Base-by-base conservation (phyloP, 2,888 invertebrate genomes). In the Ennomos fuscantarius region DNA sequence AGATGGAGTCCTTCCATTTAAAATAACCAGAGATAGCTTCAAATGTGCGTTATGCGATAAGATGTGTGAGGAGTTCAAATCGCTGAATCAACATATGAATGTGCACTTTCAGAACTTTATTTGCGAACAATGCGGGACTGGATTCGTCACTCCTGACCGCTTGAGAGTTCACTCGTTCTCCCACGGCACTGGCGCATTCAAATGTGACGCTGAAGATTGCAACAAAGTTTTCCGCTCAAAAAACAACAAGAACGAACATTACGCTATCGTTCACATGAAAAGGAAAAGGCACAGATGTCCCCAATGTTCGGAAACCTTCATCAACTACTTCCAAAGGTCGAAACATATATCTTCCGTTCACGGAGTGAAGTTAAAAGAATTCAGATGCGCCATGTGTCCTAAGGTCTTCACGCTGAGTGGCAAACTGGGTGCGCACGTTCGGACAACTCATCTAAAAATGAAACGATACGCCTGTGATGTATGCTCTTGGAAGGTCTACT, bases 401-500 rank as follows among this genome's bases (percentile, higher is more conserved):
- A 90, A 83, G 73, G 84, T 89, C 0, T 92, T 90, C 44, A 82
- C 79, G 0, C 58, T 81, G 0, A 89, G 89, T 48, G 90, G 90
- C 0, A 89, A 89, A 56, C 68, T 89, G 3, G 83, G 86, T 0
- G 82, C 83, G 0, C 92, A 92, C 48, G 68, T 88, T 0, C 73
- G 79, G 8, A 81, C 85, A 0, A 85, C 92, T 0, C 93, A 93
- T 72, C 79, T 93, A 12, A 92, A 91, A 56, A 65, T 85, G 48
- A 92, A 90, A 56, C 64, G 92, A 5, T 87, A 87, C 40, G 73
- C 86, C 0, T 93, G 93, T 51, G 81, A 87, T 9, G 74, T 91
- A 0, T 93, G 93, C 43, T 93, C 93, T 9, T 93, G 93, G 83
- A 88, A 89, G 51, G 93, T 93, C 66, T 93, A 92, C 62, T 92